These are phyloP conservation scores for Spongilla lacustris DNA, from an alignment of 37 sponge, comb jelly and placozoan species.

Conservation along the genomic window DNA sequence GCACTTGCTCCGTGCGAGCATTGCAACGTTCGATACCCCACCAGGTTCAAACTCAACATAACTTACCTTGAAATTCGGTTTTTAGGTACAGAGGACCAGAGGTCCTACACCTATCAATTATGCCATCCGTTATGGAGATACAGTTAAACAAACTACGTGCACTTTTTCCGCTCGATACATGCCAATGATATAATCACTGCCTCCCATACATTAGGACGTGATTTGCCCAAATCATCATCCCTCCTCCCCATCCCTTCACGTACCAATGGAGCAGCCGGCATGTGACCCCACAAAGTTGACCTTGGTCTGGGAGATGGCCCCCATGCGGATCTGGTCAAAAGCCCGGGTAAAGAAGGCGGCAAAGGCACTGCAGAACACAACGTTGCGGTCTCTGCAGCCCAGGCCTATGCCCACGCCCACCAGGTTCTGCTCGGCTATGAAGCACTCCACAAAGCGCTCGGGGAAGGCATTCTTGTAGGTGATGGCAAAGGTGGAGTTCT, in stretches of 20 bases:
- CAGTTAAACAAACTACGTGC: too few species aligned
- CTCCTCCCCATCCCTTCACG: neutral
- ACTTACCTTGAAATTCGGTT: too few species aligned
- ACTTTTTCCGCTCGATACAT: too few species aligned
- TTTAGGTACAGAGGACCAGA: too few species aligned
- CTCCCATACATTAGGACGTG: too few species aligned
- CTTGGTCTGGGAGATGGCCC: constrained; percentile 95
- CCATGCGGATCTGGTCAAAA: constrained; percentile 99
- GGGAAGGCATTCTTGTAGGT: constrained; percentile 95
- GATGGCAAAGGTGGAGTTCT: constrained; percentile 97
- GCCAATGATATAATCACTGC: too few species aligned
- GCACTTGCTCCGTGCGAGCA: too few species aligned
- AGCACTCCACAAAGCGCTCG: constrained; percentile 96
- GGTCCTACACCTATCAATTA: too few species aligned
- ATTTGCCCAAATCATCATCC: neutral
- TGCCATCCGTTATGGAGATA: too few species aligned
- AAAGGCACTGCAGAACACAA: constrained; percentile 94
- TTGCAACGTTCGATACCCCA: too few species aligned
- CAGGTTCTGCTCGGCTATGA: constrained; percentile 99
- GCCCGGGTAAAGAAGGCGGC: constrained; percentile 97
- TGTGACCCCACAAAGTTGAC: constrained; percentile 98
- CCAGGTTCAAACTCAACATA: too few species aligned
- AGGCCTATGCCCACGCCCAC: constrained; percentile 94
- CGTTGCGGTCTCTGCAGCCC: constrained; percentile 83
- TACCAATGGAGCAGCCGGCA: constrained; percentile 88